These are phyloP conservation scores for Willisornis vidua DNA, from an alignment of 2,113 vertebrate genomes.

Conservation along the genomic window DNA sequence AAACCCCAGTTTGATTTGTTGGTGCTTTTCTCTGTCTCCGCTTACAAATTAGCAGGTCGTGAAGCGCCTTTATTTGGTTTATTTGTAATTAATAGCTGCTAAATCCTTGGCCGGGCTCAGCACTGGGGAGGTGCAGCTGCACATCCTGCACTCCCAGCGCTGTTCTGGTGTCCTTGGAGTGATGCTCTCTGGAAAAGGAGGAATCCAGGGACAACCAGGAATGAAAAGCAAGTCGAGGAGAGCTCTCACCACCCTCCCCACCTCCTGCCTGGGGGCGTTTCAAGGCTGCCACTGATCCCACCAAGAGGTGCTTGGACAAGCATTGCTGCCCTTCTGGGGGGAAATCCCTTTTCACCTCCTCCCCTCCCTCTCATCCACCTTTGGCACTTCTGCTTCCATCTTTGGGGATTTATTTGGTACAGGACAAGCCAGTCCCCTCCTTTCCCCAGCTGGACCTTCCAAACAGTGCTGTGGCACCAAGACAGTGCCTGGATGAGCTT, in stretches of 20 bases:
- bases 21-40: not conserved
- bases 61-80: not conserved
- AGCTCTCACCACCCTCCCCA: not conserved
- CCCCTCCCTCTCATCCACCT: not conserved
- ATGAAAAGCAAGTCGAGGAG: not conserved
- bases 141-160: not conserved
- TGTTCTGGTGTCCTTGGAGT: not conserved
- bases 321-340: not conserved
- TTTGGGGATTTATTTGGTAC: not conserved
- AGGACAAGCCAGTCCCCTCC: not conserved
- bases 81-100: conserved; percentile 14
- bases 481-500: not conserved
- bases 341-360: not conserved
- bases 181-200: not conserved
- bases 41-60: not conserved
- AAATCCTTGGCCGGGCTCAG: not conserved
- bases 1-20: not conserved
- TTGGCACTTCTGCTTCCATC: not conserved
- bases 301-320: not conserved
- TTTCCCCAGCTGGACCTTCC: not conserved
- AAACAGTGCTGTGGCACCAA: rapidly evolving
- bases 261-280: not conserved
- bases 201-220: not conserved
- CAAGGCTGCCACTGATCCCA: not conserved
- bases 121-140: not conserved